A percentile compares a stretch with the other conserved stretches of the same genome.
Conservation (phyloP, 2,797 vertebrate species). For the Chaunax sp. region DNA sequence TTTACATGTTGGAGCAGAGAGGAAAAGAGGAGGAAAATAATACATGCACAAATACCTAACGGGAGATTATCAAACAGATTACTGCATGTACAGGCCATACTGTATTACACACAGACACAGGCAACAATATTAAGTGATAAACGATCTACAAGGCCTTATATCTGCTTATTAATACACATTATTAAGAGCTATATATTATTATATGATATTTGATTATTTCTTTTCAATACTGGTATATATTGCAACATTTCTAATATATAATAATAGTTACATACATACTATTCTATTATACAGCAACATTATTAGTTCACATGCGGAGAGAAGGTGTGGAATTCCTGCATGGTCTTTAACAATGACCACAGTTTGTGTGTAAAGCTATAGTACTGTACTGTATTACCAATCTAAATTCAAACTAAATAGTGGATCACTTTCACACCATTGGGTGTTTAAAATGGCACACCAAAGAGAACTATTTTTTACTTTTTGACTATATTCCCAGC, state of each 20-base stretch:
- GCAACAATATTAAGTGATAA: no score
- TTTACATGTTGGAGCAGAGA: conserved; percentile 39
- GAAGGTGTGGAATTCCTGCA: no score
- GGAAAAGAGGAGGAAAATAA: conserved; percentile 18
- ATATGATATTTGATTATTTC: no score
- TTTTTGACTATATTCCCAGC: conserved; percentile 18
- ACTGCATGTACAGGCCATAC: not conserved
- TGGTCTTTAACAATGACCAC: no score
- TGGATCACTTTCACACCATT: not conserved
- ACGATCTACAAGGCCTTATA: no score
- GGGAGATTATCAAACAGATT: not conserved
- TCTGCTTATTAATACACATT: no score
- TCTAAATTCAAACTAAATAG: conserved; percentile 7
- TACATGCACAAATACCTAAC: conserved; percentile 7
- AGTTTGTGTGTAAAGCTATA: not conserved
- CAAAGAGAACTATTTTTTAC: conserved; percentile 6
- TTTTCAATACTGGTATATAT: no score
- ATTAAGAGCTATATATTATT: no score
- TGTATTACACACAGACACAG: not conserved
- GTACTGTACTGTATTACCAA: not conserved
- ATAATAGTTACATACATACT: no score
- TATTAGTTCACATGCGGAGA: no score
- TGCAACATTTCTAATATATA: no score
- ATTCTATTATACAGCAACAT: no score
- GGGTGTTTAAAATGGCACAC: conserved; percentile 18